Evolutionary conservation across 2,888 invertebrate species (phyloP), one percentile per base, ranked within the genome.

Genomic region (Phalangium opilio): DNA sequence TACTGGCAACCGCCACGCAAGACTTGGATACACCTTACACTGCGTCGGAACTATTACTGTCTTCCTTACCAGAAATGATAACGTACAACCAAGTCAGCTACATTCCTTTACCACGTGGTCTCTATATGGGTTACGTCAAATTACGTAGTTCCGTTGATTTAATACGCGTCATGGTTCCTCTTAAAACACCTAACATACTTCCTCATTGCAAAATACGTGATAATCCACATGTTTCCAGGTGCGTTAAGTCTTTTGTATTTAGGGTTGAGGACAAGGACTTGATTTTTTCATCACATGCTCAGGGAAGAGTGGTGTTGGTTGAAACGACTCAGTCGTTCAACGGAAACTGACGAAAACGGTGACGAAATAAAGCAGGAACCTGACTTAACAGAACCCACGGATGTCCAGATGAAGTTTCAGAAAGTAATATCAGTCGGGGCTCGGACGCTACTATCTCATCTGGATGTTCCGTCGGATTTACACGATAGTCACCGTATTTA

Each of bases 251-350:
- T 33, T 33, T n/a, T n/a, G n/a, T n/a, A n/a, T n/a, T n/a, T n/a
- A n/a, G n/a, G n/a, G n/a, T n/a, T n/a, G n/a, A n/a, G n/a, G n/a
- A n/a, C 27, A 32, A 38, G n/a, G 10, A 12, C 2, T 17, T 38
- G 14, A 8, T 8, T 18, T 12, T 38, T 38, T 10, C 4, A 12
- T 17, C 5, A 36, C 27, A 27, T 27, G n/a, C n/a, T 42, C 70
- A 87, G 86, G 20, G 95, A 95, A 64, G 96, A 96, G 68, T 96
- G 95, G 95, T 81, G 85, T 57, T 84, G 86, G 65, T 70, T 95
- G 12, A 82, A 80, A 61, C 4, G 27, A 27, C 27, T 27, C 27
- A 8, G 27, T 7, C 27, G 5, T 4, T 7, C 27, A 8, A 27
- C 27, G 8, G 27, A 27, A 27, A 4, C 27, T 4, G 27, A 27